Evolutionary conservation across 2,113 vertebrate genomes (phyloP).

Genomic region (Pipra filicauda): DNA sequence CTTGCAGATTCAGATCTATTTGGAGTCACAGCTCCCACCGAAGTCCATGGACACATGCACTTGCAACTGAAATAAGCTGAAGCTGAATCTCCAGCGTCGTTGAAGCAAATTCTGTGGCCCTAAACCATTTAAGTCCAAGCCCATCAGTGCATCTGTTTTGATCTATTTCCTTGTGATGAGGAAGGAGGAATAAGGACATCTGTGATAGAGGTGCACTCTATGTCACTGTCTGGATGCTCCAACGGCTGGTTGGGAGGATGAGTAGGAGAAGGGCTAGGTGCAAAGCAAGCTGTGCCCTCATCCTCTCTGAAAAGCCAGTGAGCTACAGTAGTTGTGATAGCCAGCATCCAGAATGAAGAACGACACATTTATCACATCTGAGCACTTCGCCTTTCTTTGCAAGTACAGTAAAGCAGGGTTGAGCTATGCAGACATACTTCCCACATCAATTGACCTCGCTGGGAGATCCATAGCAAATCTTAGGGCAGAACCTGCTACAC

Average conservation of each 20-base stretch:
- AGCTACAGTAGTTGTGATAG: not conserved
- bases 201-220: not conserved
- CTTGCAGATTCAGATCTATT: not conserved
- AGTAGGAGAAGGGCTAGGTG: not conserved
- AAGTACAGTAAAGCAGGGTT: not conserved
- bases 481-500: slow-evolving; percentile 27
- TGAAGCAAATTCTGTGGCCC: not conserved
- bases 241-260: not conserved
- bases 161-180: not conserved
- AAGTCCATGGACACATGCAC: fast-evolving
- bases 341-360: not conserved
- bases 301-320: not conserved
- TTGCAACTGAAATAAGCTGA: not conserved
- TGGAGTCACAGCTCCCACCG: not conserved
- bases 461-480: slow-evolving; percentile 38
- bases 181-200: not conserved
- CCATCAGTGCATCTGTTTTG: not conserved
- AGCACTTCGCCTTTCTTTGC: not conserved
- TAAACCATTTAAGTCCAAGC: not conserved
- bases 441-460: slow-evolving; percentile 22
- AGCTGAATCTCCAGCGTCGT: not conserved
- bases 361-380: not conserved
- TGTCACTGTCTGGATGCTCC: not conserved
- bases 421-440: slow-evolving; percentile 15
- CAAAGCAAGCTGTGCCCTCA: not conserved